Evolutionary conservation across 2,888 invertebrate genomes (phyloP).

Genomic region (Andrena flavipes): DNA sequence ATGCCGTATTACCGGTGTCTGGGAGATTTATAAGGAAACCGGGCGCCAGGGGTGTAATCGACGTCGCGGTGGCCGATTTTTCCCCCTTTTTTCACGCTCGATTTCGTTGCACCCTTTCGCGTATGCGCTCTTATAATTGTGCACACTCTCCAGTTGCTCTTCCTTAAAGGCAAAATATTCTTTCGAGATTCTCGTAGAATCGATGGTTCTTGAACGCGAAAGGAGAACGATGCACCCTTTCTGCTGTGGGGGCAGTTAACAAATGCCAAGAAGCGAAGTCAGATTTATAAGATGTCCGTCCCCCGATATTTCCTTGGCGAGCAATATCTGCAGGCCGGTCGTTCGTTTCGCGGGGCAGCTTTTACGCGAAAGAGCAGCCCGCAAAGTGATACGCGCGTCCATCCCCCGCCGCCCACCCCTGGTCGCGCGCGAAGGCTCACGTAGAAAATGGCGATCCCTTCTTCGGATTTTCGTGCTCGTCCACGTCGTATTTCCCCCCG

Average conservation of each 20-base stretch:
- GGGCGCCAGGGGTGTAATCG: slow-evolving; percentile 33
- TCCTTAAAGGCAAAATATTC: not conserved
- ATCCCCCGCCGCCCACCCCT: not conserved
- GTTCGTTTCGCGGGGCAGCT: slow-evolving; percentile 22
- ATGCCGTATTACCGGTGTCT: slow-evolving; percentile 47
- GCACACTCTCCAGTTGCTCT: too few species aligned
- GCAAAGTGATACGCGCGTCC: slow-evolving; percentile 39
- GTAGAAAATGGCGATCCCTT: slow-evolving; percentile 66
- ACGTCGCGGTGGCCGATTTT: not conserved
- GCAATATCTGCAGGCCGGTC: slow-evolving; percentile 4
- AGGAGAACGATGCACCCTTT: not conserved
- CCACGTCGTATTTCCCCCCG: slow-evolving; percentile 59
- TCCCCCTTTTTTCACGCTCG: not conserved
- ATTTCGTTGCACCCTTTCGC: not conserved
- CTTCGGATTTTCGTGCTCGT: slow-evolving; percentile 62
- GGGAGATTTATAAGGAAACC: slow-evolving; percentile 42
- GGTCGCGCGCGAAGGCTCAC: slow-evolving; percentile 37
- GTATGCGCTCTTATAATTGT: not conserved
- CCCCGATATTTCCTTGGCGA: slow-evolving; percentile 15
- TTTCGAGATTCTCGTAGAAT: not conserved
- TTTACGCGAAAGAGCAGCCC: slow-evolving; percentile 16
- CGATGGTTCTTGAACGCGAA: not conserved
- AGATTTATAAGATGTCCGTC: slow-evolving; percentile 4
- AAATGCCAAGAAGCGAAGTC: slow-evolving; percentile 1
- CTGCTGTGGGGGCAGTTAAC: not conserved